Conservation (phyloP, 92 coral and sea anemone species). For the Pocillopora grandis region DNA sequence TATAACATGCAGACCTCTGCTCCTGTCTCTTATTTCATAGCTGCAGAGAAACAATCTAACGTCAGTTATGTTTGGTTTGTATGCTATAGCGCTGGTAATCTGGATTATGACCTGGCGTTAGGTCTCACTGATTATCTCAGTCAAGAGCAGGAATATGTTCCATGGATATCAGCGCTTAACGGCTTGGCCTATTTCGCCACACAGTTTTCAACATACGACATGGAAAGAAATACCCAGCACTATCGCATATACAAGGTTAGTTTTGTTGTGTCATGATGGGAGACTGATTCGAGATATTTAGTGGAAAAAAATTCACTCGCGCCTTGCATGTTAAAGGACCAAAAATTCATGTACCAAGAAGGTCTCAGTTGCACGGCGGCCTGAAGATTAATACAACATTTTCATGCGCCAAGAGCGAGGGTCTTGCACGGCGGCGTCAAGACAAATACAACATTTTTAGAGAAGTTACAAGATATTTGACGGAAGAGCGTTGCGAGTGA, state of each 20-base stretch:
- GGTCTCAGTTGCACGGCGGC: too few relatives aligned
- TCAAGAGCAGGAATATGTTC: constrained; percentile 82
- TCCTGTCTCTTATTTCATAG: not conserved
- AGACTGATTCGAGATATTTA: too few relatives aligned
- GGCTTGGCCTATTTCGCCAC: constrained; percentile 77
- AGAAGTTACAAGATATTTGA: too few relatives aligned
- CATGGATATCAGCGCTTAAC: constrained; percentile 81
- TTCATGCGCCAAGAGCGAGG: too few relatives aligned
- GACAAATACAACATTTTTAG: too few relatives aligned
- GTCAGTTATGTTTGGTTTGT: not conserved
- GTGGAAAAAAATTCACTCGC: too few relatives aligned
- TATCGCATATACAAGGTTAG: constrained; percentile 43
- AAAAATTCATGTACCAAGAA: too few relatives aligned
- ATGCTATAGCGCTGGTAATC: constrained; percentile 56
- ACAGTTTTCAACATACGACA: constrained; percentile 53
- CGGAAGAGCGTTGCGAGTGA: too few relatives aligned
- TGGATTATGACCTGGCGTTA: constrained; percentile 67
- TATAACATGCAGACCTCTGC: not conserved
- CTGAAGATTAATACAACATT: too few relatives aligned
- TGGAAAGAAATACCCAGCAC: not conserved
- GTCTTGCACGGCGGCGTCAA: too few relatives aligned
- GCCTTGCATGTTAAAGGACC: too few relatives aligned
- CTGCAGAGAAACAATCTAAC: not conserved
- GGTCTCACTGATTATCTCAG: constrained; percentile 77
- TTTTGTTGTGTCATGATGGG: too few relatives aligned